Evolutionary conservation across 2,888 invertebrate genomes (phyloP).

Genomic region (Volucella inflata): DNA sequence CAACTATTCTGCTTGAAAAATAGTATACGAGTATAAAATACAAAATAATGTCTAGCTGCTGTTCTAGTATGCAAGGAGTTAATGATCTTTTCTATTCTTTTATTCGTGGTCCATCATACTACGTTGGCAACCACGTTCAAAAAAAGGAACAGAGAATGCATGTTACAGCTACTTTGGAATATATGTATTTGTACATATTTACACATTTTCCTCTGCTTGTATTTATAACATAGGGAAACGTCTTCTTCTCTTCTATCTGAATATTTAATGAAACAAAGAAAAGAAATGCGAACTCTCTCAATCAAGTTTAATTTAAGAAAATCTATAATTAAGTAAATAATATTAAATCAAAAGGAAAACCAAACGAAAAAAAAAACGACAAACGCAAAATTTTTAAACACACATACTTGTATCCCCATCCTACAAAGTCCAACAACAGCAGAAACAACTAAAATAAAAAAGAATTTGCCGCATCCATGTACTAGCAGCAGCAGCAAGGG

Average conservation of each 20-base stretch:
- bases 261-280: slow-evolving; percentile 35
- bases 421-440: slow-evolving; percentile 8
- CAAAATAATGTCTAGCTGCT: no score
- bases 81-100: not conserved
- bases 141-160: slow-evolving; percentile 61
- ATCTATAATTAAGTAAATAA: slow-evolving; percentile 76
- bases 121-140: slow-evolving; percentile 11
- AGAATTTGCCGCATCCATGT: slow-evolving; percentile 23
- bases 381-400: slow-evolving; percentile 34
- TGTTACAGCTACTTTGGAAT: slow-evolving; percentile 44
- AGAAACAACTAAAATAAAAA: not conserved
- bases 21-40: no score
- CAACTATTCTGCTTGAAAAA: no score
- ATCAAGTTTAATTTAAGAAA: slow-evolving; percentile 71
- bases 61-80: no score
- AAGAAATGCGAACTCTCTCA: slow-evolving; percentile 23
- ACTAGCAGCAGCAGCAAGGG: not conserved
- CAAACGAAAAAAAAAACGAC: slow-evolving; percentile 32
- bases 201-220: slow-evolving; percentile 24
- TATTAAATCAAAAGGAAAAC: slow-evolving; percentile 62
- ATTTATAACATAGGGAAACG: slow-evolving; percentile 35
- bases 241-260: slow-evolving; percentile 42
- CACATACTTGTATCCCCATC: slow-evolving; percentile 22
- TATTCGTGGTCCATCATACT: not conserved
- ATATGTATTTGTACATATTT: slow-evolving; percentile 32